Percentiles rank a stretch among this genome's conserved stretches.
Evolutionary conservation across 1,140 invertebrate genomes (phyloP).

Genomic region (Bombus fervidus): DNA sequence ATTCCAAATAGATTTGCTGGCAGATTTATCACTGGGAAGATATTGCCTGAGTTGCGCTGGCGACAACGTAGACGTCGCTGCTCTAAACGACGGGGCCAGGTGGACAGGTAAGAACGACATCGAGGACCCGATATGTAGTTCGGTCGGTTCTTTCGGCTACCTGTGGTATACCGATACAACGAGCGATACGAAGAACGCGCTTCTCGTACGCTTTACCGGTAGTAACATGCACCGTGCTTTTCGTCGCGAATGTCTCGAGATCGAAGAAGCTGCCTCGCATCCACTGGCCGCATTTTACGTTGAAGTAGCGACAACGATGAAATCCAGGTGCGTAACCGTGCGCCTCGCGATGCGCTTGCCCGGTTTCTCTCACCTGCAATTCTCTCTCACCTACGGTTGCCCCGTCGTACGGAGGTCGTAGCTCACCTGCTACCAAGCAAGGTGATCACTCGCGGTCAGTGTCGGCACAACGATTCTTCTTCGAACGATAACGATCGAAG

Average conservation of each 20-base stretch:
- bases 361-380: conserved; percentile 63
- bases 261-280: conserved; percentile 27
- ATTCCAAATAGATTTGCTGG: not conserved
- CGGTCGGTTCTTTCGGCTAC: not conserved
- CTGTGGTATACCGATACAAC: not conserved
- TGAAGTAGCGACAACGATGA: not conserved
- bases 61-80: conserved; percentile 7
- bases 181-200: not conserved
- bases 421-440: conserved; percentile 39
- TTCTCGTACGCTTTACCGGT: not conserved
- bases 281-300: conserved; percentile 57
- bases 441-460: not conserved
- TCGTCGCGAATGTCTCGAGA: conserved; percentile 10
- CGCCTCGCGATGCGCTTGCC: conserved; percentile 62
- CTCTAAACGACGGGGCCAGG: conserved; percentile 13
- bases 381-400: conserved; percentile 44
- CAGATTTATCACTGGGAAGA: conserved; percentile 14
- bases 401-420: not conserved
- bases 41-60: not conserved
- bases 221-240: conserved; percentile 6
- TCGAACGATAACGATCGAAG: too few relatives aligned
- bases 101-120: conserved; percentile 30
- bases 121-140: conserved; percentile 22
- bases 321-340: conserved; percentile 40
- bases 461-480: not conserved